Evolutionary conservation across 2,888 invertebrate genomes (phyloP).

Genomic region (Acronicta psi): DNA sequence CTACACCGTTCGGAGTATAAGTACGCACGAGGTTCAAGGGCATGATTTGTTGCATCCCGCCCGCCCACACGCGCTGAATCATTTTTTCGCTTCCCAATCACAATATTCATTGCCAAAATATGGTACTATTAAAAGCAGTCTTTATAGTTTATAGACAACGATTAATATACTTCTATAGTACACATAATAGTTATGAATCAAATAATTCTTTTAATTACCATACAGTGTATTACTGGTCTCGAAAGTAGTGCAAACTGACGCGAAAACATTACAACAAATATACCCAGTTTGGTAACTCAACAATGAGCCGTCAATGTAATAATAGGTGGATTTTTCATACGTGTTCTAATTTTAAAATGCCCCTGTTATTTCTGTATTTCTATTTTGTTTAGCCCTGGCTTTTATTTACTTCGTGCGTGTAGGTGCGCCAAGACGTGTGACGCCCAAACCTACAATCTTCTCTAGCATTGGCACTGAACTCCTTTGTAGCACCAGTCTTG

Average conservation of each 20-base stretch:
- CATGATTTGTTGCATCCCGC: slow-evolving; percentile 78
- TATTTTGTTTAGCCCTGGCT: slow-evolving; percentile 82
- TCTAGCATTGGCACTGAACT: slow-evolving; percentile 87
- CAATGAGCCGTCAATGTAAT: slow-evolving; percentile 59
- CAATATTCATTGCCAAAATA: slow-evolving; percentile 71
- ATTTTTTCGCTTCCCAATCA: slow-evolving; percentile 74
- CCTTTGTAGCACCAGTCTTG: slow-evolving; percentile 81
- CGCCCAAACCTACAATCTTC: slow-evolving; percentile 79
- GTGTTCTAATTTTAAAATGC: slow-evolving; percentile 68
- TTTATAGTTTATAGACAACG: slow-evolving; percentile 22
- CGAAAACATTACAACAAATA: neutral
- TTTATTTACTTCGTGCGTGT: slow-evolving; percentile 78
- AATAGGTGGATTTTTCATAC: slow-evolving; percentile 57
- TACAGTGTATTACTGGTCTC: neutral
- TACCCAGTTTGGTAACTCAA: slow-evolving; percentile 10
- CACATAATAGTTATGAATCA: neutral
- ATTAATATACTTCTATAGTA: slow-evolving; percentile 14
- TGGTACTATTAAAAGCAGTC: slow-evolving; percentile 44
- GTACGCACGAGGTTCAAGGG: slow-evolving; percentile 77
- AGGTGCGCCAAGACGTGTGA: slow-evolving; percentile 86
- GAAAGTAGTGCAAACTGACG: neutral
- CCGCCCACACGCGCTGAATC: slow-evolving; percentile 81
- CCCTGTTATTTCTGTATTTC: slow-evolving; percentile 77
- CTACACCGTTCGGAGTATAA: slow-evolving; percentile 55
- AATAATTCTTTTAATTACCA: neutral